Evolutionary conservation across 2,797 vertebrate genomes (phyloP).

Genomic region (Nyctalus aviator): DNA sequence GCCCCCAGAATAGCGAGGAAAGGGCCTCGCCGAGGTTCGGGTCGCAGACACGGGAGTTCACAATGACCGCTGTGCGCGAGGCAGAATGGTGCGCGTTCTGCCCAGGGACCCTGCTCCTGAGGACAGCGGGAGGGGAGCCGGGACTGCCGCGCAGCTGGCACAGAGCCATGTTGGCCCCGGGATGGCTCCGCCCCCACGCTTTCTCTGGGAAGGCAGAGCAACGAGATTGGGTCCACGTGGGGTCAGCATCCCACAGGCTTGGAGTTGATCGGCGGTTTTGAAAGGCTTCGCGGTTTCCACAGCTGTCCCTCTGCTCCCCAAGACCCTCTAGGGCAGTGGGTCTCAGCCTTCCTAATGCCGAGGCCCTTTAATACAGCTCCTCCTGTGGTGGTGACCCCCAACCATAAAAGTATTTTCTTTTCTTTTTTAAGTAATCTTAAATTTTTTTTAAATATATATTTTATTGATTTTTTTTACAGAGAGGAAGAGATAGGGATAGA

Average conservation of each 20-base stretch:
- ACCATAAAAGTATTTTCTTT: too few relatives aligned
- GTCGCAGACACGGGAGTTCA: neutral
- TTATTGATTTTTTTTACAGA: too few relatives aligned
- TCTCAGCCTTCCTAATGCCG: too few relatives aligned
- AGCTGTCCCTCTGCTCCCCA: rapidly evolving
- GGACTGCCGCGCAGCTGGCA: neutral
- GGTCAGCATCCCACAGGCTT: rapidly evolving
- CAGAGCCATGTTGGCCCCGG: neutral
- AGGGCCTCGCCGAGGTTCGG: neutral
- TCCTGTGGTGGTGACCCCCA: too few relatives aligned
- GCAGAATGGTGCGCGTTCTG: rapidly evolving
- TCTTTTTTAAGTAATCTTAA: too few relatives aligned
- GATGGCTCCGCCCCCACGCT: neutral
- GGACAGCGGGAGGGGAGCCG: neutral
- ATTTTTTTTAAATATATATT: too few relatives aligned
- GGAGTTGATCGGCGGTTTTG: neutral
- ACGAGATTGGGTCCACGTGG: neutral
- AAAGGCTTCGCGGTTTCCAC: neutral
- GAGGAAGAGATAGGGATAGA: too few relatives aligned
- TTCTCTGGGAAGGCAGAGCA: neutral
- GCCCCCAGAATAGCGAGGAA: neutral
- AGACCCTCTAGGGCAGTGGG: neutral
- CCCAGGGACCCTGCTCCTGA: neutral
- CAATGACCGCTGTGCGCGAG: rapidly evolving
- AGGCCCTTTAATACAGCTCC: too few relatives aligned